A percentile compares a stretch with the other conserved stretches of the same genome.
These are phyloP conservation scores for Halcyon leucocephala DNA, from an alignment of 2,797 vertebrate genomes.

Conservation along the genomic window DNA sequence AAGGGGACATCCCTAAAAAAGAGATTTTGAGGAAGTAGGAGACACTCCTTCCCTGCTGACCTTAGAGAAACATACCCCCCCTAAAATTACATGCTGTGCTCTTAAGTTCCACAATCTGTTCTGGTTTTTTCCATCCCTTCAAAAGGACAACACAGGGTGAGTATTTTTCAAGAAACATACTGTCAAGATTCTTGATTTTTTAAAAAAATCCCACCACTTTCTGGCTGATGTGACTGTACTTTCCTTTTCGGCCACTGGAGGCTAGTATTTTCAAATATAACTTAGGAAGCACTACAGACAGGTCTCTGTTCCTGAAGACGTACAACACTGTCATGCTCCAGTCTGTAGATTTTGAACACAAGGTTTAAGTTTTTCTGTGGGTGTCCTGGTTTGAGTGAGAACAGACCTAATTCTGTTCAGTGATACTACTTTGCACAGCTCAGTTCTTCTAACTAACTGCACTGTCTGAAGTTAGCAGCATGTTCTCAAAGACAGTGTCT, in stretches of 20 bases:
- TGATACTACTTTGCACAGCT: too few relatives aligned
- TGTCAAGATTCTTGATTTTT: not conserved
- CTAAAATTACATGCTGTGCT: fast-evolving
- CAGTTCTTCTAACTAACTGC: too few relatives aligned
- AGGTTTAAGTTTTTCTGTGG: not conserved
- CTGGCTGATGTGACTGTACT: not conserved
- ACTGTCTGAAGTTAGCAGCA: too few relatives aligned
- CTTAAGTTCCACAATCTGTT: not conserved
- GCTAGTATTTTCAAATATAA: not conserved
- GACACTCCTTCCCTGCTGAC: not conserved
- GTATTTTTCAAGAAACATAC: not conserved
- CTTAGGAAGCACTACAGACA: too few relatives aligned
- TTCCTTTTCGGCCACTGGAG: not conserved
- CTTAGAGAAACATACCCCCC: not conserved
- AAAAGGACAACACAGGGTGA: not conserved
- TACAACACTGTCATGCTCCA: fast-evolving
- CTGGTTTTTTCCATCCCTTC: not conserved
- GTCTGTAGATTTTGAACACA: not conserved
- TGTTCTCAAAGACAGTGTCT: too few relatives aligned
- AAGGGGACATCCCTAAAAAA: not conserved
- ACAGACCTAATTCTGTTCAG: too few relatives aligned
- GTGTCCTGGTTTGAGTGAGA: too few relatives aligned
- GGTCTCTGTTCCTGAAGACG: not conserved
- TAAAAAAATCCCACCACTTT: not conserved
- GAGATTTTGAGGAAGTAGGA: not conserved